Evolutionary conservation across 2,113 vertebrate genomes (phyloP).

Genomic region (Melanotaenia duboulayi): DNA sequence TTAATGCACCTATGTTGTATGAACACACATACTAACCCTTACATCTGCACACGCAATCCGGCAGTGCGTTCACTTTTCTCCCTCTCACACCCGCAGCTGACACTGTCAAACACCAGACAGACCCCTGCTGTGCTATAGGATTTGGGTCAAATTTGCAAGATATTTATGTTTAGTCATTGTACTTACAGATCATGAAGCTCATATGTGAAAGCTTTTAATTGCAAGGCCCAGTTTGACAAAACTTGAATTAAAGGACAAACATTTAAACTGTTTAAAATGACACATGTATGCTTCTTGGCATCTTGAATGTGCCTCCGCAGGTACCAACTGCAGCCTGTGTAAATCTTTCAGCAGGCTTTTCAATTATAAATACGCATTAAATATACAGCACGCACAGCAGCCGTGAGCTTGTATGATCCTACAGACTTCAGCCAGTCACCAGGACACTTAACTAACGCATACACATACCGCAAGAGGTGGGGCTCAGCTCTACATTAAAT

Average conservation of each 20-base stretch:
- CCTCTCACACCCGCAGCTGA: constrained; percentile 49
- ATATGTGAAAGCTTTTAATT: too few relatives aligned
- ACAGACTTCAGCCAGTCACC: constrained; percentile 14
- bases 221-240: neutral
- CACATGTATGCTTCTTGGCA: neutral
- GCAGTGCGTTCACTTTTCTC: constrained; percentile 17
- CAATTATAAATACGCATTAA: constrained; percentile 70
- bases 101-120: constrained; percentile 37
- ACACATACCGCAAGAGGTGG: neutral
- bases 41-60: constrained; percentile 22
- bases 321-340: constrained; percentile 25
- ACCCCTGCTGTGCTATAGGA: constrained; percentile 36
- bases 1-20: neutral
- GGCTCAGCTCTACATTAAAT: neutral
- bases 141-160: constrained; percentile 11
- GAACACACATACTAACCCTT: neutral
- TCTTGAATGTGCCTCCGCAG: neutral
- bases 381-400: constrained; percentile 52
- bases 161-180: too few relatives aligned
- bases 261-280: neutral
- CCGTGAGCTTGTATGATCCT: constrained; percentile 5
- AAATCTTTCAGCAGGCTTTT: constrained; percentile 61
- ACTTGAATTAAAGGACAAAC: neutral
- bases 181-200: too few relatives aligned
- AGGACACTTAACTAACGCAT: constrained; percentile 4